A percentile compares a stretch with the other conserved stretches of the same genome.
These are phyloP conservation scores for Agonum fuliginosum DNA, from an alignment of 2,888 invertebrate genomes.

Conservation along the genomic window DNA sequence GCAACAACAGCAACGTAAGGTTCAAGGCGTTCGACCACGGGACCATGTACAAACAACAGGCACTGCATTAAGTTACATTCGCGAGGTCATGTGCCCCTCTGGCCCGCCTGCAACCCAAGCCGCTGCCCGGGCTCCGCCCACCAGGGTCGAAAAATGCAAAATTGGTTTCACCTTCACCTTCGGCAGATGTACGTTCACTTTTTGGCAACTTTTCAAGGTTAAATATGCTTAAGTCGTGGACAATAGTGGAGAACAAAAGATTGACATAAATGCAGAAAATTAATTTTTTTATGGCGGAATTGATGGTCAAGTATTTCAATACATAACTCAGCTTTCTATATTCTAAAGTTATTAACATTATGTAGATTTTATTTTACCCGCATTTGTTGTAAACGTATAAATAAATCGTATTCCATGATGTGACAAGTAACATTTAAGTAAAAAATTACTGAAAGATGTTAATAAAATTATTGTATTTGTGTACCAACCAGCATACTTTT, in stretches of 20 bases:
- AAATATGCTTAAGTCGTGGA: constrained; percentile 8
- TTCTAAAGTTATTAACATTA: too few relatives aligned
- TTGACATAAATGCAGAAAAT: background rate
- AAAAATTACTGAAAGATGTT: too few relatives aligned
- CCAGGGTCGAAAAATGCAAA: constrained; percentile 45
- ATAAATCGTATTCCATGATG: too few relatives aligned
- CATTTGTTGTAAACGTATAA: too few relatives aligned
- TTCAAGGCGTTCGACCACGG: constrained; percentile 27
- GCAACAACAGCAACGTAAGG: background rate
- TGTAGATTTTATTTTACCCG: too few relatives aligned
- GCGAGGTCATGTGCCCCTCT: constrained; percentile 35
- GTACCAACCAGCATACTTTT: too few relatives aligned
- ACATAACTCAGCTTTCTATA: too few relatives aligned
- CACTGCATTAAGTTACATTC: constrained; percentile 27
- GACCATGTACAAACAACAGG: background rate
- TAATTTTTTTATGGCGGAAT: too few relatives aligned
- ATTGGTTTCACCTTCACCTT: constrained; percentile 58
- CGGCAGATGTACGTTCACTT: constrained; percentile 51
- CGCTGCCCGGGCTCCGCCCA: constrained; percentile 7
- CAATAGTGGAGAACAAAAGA: constrained; percentile 4
- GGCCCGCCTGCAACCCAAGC: background rate
- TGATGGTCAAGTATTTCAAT: too few relatives aligned
- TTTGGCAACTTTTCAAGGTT: constrained; percentile 52
- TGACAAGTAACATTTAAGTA: too few relatives aligned
- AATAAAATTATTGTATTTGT: too few relatives aligned